Evolutionary conservation across 2,888 invertebrate genomes (phyloP).

Genomic region (Aricia artaxerxes): DNA sequence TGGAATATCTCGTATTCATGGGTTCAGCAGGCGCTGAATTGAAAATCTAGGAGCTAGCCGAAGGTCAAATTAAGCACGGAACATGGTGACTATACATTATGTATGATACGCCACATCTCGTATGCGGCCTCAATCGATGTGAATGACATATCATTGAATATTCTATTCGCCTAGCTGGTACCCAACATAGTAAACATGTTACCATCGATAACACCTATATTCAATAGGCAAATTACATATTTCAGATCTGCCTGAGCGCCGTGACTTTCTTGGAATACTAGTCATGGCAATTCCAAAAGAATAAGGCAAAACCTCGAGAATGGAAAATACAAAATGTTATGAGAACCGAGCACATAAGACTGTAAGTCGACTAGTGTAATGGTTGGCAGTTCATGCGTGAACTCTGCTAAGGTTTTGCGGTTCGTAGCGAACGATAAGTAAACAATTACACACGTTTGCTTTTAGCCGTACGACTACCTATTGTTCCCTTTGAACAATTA

Average conservation of each 20-base stretch:
- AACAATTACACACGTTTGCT: constrained; percentile 62
- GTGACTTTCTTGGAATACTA: not conserved
- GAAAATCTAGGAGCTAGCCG: constrained; percentile 39
- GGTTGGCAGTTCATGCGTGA: constrained; percentile 29
- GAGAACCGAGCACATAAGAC: constrained; percentile 9
- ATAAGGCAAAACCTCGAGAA: not conserved
- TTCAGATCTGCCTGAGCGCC: not conserved
- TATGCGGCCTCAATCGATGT: constrained; percentile 75
- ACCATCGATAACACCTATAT: constrained; percentile 69
- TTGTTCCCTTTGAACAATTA: constrained; percentile 52
- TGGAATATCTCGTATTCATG: constrained; percentile 17
- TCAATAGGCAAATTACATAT: constrained; percentile 56
- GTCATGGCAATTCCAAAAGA: not conserved
- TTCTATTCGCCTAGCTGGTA: constrained; percentile 71
- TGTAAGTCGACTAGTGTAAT: constrained; percentile 16
- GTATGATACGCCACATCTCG: constrained; percentile 67
- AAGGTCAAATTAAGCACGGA: constrained; percentile 56
- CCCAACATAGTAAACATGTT: constrained; percentile 73
- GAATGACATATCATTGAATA: constrained; percentile 78
- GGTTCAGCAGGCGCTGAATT: constrained; percentile 17
- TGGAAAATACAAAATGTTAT: constrained; percentile 35
- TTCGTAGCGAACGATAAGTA: constrained; percentile 52
- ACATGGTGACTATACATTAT: constrained; percentile 64
- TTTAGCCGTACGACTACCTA: constrained; percentile 59
- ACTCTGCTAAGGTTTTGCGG: constrained; percentile 46